Evolutionary conservation across 2,888 invertebrate species (phyloP).

Genomic region (Elmis aenea): DNA sequence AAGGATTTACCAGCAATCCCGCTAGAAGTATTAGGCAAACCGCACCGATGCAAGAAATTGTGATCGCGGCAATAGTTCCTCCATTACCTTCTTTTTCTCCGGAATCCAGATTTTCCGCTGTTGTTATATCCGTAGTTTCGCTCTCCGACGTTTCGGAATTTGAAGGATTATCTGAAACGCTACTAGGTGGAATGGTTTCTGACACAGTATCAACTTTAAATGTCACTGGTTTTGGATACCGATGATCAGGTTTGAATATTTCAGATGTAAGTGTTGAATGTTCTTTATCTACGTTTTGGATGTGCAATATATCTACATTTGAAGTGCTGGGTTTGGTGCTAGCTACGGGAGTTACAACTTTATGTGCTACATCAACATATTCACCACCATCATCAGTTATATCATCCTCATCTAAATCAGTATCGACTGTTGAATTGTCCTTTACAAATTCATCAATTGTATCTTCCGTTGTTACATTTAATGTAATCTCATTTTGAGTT

Average conservation of each 20-base stretch:
- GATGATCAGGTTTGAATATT: constrained; percentile 4
- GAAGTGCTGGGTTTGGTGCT: too few species aligned
- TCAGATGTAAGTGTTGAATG: constrained; percentile 1
- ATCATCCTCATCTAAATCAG: too few species aligned
- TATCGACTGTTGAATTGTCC: constrained; percentile 13
- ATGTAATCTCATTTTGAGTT: too few species aligned
- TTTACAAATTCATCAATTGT: constrained; percentile 4
- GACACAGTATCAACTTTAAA: constrained; percentile 19
- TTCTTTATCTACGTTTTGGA: background rate
- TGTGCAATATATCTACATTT: constrained; percentile 1
- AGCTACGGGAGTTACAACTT: background rate
- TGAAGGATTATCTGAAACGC: too few species aligned
- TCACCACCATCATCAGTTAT: background rate
- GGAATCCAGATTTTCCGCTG: constrained; percentile 24
- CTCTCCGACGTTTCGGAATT: constrained; percentile 9
- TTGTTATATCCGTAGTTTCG: constrained; percentile 17
- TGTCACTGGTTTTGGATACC: constrained; percentile 26
- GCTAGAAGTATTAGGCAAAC: constrained; percentile 72
- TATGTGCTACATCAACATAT: background rate
- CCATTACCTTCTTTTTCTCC: constrained; percentile 51
- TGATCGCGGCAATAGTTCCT: constrained; percentile 74
- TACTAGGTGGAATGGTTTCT: constrained; percentile 11
- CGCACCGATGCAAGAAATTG: constrained; percentile 75
- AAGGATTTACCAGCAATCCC: constrained; percentile 59
- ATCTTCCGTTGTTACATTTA: too few species aligned